Evolutionary conservation across 1,140 invertebrate genomes (phyloP), one percentile per base, ranked within the genome.

Genomic region (Subanguina moxae): DNA sequence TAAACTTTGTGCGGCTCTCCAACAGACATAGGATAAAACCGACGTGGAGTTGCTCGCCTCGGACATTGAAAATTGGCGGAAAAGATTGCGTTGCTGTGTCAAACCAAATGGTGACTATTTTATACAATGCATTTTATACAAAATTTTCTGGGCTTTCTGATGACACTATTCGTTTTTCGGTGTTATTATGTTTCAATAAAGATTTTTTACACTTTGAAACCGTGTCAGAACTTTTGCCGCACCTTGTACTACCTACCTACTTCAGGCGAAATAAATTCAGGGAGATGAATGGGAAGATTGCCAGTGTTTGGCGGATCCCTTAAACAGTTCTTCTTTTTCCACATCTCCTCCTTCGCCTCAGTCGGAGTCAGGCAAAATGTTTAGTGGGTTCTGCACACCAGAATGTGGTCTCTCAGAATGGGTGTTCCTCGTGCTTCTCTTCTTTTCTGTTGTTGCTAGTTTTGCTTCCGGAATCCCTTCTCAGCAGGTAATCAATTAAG

Each of bases 401-500:
- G 81, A 83, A 42, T 81, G 79, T 56, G 79, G 79, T 1, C 74
- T 68, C 58, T 46, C 56, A 11, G 65, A 80, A 57, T 82, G 76
- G 72, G 61, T 82, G 23, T 79, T 82, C 56, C 65, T 82, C 48
- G 68, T 75, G 17, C 65, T 82, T 1, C 57, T 82, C 1, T 82
- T 82, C 57, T 74, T 79, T 48, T 80, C 80, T 7, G 80, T 82
- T 15, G 80, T 82, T 15, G 78, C 80, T 15, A 82, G 78, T 57
- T 82, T 82, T 63, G 80, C 80, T 43, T 71, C 80, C 8, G 80
- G 80, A 32, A 82, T 82, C 67, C 80, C 79, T 13, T 75, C 72
- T 59, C 80, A 82, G 69, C 80, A 82, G 70, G 76, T 82, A 48
- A 43, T 15, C 15, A 30, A 19, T 66, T n/a, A n/a, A n/a, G n/a